Evolutionary conservation across 2,113 vertebrate species (phyloP), one percentile per base, ranked within the genome.

Genomic region (Gymnorhina tibicen): DNA sequence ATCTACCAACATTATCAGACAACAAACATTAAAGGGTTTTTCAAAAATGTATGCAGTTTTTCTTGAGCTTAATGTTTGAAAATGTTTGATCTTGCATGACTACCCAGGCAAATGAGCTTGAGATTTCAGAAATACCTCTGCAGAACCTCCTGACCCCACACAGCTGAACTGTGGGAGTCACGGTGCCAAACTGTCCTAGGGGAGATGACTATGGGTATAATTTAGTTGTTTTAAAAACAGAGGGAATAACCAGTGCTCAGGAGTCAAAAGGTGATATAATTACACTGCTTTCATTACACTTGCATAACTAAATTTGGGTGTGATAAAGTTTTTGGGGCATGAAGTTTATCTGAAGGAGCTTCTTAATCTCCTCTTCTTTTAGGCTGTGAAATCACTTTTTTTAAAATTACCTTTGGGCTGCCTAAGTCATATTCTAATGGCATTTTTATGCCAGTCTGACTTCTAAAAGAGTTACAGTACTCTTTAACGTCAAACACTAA

Each of bases 181-280:
- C 0, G 0, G 66, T 76, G 53, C 49, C 58, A 66, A 8, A 59
- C 60, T 77, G 5, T n/a, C 11, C 9, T 23, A 37, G 49, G 12
- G 11, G 26, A 73, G 69, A 66, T 4, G 21, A 24, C 22, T 35
- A 15, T 69, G 50, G 44, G 27, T 69, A 11, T 55, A 33, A 84
- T 87, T 59, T 21, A 66, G 28, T 55, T 86, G 56, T 58, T 93
- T 69, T 66, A 62, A 90, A 94, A 93, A 70, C 59, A 85, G 1
- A 7, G 46, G 53, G 26, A 87, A 56, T 64, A 81, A 42, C 18
- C 22, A 28, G 39, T 59, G 42, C 18, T 81, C 24, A 35, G 35
- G 39, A 87, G 35, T 85, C 69, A 70, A 72, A 93, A 85, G 42
- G 41, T 26, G 44, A 32, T 74, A 18, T 49, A 55, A 53, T 62